phyloP scores from a whole-genome alignment of 2,113 vertebrate species.

The Talpa occidentalis region DNA sequence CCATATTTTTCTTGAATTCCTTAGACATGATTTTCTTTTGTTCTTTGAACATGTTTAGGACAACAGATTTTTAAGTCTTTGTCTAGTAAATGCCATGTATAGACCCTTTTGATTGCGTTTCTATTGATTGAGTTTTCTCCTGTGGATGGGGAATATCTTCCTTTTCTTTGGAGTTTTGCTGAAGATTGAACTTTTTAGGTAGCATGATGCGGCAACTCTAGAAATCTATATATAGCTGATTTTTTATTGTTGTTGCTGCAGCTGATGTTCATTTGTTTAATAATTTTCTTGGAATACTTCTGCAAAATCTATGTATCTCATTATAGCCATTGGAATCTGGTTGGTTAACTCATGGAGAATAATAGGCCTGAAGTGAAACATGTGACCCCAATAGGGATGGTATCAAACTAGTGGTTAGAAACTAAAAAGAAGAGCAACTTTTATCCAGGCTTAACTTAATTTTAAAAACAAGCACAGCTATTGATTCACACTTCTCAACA shows the following conservation, averaged over 20 bases:
- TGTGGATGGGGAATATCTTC: background rate
- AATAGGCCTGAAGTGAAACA: constrained; percentile 84
- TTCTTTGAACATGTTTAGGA: background rate
- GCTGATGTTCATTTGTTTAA: background rate
- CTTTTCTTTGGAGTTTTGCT: background rate
- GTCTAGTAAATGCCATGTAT: background rate
- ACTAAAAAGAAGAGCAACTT: constrained; percentile 60
- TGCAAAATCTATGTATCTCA: background rate
- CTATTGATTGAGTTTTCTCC: background rate
- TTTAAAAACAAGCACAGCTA: constrained; percentile 78
- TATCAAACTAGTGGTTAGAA: constrained; percentile 79
- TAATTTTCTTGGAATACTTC: background rate
- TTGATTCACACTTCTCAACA: constrained; percentile 61
- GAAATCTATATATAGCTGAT: background rate
- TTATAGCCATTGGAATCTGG: background rate
- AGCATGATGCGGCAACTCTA: background rate
- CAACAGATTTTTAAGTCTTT: background rate
- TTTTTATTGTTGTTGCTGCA: background rate
- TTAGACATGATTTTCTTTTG: background rate
- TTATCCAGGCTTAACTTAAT: constrained; percentile 75
- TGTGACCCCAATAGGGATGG: constrained; percentile 80
- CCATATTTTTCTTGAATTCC: background rate
- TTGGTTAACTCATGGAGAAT: background rate
- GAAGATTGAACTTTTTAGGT: background rate
- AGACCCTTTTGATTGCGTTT: background rate